These are phyloP conservation scores for Deroplatys truncata DNA, from an alignment of 2,888 invertebrate species.

Conservation along the genomic window DNA sequence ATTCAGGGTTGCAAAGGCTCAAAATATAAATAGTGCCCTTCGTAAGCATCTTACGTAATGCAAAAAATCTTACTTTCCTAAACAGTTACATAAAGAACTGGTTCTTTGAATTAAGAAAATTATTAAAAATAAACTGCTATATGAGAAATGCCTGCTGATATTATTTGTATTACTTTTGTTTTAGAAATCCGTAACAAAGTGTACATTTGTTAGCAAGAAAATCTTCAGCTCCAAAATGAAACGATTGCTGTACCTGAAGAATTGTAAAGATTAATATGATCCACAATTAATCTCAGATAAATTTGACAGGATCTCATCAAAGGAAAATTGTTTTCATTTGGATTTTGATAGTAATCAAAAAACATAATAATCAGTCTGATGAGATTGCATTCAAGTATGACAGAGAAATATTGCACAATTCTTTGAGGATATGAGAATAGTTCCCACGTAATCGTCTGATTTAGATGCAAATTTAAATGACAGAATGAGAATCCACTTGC, in stretches of 20 bases:
- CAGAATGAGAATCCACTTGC: background rate
- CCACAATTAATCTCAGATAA: background rate
- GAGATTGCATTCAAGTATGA: background rate
- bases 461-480: background rate
- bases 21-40: no score
- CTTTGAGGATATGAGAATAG: background rate
- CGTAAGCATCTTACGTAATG: no score
- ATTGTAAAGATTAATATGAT: background rate
- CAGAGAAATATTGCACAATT: background rate
- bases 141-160: no score
- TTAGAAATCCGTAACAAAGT: background rate
- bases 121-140: no score
- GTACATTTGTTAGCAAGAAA: no score
- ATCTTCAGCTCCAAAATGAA: background rate
- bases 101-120: no score
- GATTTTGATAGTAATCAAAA: background rate
- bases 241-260: background rate
- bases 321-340: background rate
- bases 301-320: background rate
- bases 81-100: no score
- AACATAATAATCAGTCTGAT: background rate
- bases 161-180: no score
- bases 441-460: background rate
- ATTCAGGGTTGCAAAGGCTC: no score
- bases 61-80: no score